Conservation (phyloP, 2,113 vertebrate genomes). For the Nanger granti region DNA sequence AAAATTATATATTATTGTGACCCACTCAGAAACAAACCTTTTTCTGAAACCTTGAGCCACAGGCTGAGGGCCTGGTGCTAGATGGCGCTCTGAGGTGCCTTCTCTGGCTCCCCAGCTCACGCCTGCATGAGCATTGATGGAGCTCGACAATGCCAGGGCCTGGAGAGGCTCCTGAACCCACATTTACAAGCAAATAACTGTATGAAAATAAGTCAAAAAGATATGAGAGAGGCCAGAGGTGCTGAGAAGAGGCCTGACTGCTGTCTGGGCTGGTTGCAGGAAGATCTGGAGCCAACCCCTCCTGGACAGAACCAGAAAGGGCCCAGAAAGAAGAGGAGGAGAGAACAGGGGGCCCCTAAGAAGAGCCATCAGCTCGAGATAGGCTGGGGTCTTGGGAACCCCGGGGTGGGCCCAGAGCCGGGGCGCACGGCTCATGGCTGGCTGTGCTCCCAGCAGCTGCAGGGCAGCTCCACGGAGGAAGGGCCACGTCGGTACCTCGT, state of each 20-base stretch:
- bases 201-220: background rate
- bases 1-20: too few relatives aligned
- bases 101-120: background rate
- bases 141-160: background rate
- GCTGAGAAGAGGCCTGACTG: background rate
- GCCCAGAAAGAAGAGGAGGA: background rate
- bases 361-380: background rate
- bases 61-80: background rate
- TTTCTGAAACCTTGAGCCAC: background rate
- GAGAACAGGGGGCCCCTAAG: background rate
- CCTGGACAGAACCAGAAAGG: background rate
- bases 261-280: too few relatives aligned
- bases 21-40: background rate
- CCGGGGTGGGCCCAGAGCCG: background rate
- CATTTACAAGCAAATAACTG: background rate
- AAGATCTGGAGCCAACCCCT: background rate
- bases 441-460: constrained; percentile 77
- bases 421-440: constrained; percentile 49
- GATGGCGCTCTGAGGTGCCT: background rate
- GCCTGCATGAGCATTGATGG: accelerated
- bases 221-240: background rate
- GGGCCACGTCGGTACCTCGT: constrained; percentile 68
- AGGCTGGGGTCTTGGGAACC: background rate
- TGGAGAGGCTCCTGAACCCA: background rate
- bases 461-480: constrained; percentile 60